phyloP scores from a whole-genome alignment of 2,113 vertebrate species.

The Prolemur simus region DNA sequence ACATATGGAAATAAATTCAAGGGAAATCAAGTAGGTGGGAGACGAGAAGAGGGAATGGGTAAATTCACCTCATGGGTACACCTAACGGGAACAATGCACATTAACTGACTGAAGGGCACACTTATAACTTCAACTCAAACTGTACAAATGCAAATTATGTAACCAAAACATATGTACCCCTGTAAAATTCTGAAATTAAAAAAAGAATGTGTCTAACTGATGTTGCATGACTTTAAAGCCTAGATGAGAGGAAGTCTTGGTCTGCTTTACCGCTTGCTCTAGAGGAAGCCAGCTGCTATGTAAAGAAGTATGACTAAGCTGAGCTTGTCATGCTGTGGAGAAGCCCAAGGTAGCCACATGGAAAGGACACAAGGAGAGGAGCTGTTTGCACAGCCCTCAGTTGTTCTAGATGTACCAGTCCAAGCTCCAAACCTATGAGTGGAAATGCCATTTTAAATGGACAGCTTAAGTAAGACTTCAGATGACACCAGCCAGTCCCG shows the following conservation, averaged over 20 bases:
- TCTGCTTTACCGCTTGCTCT: background rate
- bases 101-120: too few relatives aligned
- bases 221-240: background rate
- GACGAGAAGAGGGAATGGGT: too few relatives aligned
- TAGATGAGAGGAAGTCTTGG: background rate
- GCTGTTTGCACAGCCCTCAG: accelerated
- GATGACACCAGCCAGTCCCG: background rate
- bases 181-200: too few relatives aligned
- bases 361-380: background rate
- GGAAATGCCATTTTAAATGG: background rate
- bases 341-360: background rate
- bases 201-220: background rate
- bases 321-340: background rate
- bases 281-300: background rate
- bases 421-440: background rate
- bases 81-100: too few relatives aligned
- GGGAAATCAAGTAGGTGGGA: too few relatives aligned
- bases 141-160: too few relatives aligned
- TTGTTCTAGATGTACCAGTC: background rate
- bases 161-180: too few relatives aligned
- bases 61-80: too few relatives aligned
- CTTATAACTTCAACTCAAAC: too few relatives aligned
- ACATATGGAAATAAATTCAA: too few relatives aligned
- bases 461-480: background rate
- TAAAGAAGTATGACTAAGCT: background rate